These are phyloP conservation scores for Netelia fuscicornis DNA, from an alignment of 2,888 invertebrate genomes.

Conservation along the genomic window DNA sequence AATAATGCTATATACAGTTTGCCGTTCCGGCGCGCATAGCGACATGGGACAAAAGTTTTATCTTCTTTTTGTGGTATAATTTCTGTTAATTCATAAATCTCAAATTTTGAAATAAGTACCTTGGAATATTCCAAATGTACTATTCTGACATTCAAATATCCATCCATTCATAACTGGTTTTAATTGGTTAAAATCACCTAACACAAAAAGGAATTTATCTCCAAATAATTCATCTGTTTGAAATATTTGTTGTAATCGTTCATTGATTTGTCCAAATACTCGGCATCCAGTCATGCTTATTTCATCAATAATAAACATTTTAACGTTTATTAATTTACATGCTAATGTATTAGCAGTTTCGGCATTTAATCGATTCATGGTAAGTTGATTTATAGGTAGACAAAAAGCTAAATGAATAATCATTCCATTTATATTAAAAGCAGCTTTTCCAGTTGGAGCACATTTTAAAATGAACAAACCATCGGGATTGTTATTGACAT, in stretches of 20 bases:
- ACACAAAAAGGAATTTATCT: constrained; percentile 22
- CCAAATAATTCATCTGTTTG: constrained; percentile 44
- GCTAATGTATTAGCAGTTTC: no score
- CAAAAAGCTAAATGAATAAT: constrained; percentile 50
- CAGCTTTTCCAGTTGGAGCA: constrained; percentile 5
- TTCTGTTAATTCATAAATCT: constrained; percentile 29
- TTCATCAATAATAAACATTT: no score
- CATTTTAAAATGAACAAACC: not conserved
- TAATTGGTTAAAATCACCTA: no score
- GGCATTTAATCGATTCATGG: constrained; percentile 11
- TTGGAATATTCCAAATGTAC: constrained; percentile 35
- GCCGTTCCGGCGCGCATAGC: no score
- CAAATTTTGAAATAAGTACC: constrained; percentile 37
- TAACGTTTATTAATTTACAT: no score
- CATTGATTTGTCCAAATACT: not conserved
- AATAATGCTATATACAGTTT: no score
- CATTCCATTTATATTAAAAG: constrained; percentile 23
- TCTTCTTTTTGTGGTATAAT: constrained; percentile 52
- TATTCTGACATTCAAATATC: constrained; percentile 46
- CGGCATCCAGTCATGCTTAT: no score
- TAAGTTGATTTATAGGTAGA: constrained; percentile 46
- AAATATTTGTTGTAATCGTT: constrained; percentile 31
- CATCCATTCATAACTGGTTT: constrained; percentile 46
- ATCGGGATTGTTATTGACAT: not conserved
- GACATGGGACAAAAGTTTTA: not conserved